These are phyloP conservation scores for Mythimna albipuncta DNA, from an alignment of 2,888 invertebrate genomes.

Conservation along the genomic window DNA sequence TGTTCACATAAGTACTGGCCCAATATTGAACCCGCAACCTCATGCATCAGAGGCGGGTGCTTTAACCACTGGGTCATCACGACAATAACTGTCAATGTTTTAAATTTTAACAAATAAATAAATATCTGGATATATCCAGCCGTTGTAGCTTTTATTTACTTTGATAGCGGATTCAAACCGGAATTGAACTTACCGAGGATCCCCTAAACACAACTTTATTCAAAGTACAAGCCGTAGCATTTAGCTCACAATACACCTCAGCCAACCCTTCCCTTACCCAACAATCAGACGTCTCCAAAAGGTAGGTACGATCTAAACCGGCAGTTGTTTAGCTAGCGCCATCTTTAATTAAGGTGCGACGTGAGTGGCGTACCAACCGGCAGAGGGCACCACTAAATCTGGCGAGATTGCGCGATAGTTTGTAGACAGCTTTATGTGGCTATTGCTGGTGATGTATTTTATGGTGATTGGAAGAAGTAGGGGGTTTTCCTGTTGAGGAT, in stretches of 20 bases:
- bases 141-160: too few relatives aligned
- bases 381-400: conserved; percentile 53
- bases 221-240: conserved; percentile 8
- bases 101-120: too few relatives aligned
- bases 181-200: neutral
- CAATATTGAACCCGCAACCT: too few relatives aligned
- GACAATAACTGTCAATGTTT: too few relatives aligned
- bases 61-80: too few relatives aligned
- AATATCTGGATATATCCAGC: too few relatives aligned
- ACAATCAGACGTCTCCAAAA: conserved; percentile 39
- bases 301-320: conserved; percentile 42
- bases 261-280: conserved; percentile 16
- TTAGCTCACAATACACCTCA: conserved; percentile 3
- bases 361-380: conserved; percentile 55
- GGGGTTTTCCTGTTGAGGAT: conserved; percentile 16
- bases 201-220: conserved; percentile 7
- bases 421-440: conserved; percentile 54
- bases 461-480: conserved; percentile 35
- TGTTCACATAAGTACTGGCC: too few relatives aligned
- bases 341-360: conserved; percentile 56
- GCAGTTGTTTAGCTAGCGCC: conserved; percentile 55
- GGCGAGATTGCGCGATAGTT: conserved; percentile 54
- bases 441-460: conserved; percentile 43
- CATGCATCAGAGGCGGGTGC: too few relatives aligned
- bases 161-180: neutral